phyloP scores from a whole-genome alignment of 2,888 invertebrate species.

The Coelinius sp. region DNA sequence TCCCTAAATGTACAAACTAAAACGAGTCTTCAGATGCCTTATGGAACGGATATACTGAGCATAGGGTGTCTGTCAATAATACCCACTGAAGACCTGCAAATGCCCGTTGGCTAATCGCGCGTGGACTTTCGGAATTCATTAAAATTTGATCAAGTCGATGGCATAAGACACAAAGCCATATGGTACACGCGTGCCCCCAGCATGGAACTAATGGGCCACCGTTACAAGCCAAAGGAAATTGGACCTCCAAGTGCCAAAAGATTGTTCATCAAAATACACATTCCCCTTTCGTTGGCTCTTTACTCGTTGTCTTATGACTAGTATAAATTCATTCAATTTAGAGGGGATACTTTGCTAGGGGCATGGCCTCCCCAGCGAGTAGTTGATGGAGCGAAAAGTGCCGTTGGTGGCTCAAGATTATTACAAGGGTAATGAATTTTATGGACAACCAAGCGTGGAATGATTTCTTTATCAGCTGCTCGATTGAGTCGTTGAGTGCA shows the following conservation, averaged over 20 bases:
- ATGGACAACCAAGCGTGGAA: conserved; percentile 10
- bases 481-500: neutral
- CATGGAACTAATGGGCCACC: conserved; percentile 63
- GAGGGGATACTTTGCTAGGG: neutral
- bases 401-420: conserved; percentile 19
- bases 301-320: neutral
- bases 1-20: too few species aligned
- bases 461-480: conserved; percentile 20
- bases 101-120: conserved; percentile 45
- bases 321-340: neutral
- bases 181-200: conserved; percentile 63
- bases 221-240: conserved; percentile 45
- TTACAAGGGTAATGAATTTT: conserved; percentile 4
- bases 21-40: too few species aligned
- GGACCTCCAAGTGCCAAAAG: neutral
- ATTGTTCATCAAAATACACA: neutral
- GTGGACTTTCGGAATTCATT: conserved; percentile 57
- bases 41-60: conserved; percentile 2
- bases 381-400: conserved; percentile 29
- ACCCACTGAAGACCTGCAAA: conserved; percentile 52
- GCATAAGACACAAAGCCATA: conserved; percentile 51
- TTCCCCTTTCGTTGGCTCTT: neutral
- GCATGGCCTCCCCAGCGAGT: conserved; percentile 24
- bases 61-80: conserved; percentile 53
- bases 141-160: conserved; percentile 56